A percentile compares a stretch with the other conserved stretches of the same genome.
Conservation (phyloP, 2,797 vertebrate genomes). For the Sitta carolinensis region DNA sequence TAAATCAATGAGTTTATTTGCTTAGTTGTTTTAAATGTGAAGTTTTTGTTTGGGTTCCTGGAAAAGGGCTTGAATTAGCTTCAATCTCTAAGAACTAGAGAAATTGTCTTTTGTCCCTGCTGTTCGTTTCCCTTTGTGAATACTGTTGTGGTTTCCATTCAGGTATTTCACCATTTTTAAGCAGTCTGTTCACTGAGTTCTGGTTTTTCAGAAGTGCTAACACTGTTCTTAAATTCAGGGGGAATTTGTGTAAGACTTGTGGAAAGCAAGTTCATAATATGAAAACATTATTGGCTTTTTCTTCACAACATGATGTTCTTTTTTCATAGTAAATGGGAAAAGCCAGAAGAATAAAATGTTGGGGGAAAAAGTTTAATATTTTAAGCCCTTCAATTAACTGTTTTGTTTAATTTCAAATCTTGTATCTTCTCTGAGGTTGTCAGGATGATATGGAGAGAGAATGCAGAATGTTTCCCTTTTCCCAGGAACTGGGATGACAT, state of each 20-base stretch:
- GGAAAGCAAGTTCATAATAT: not conserved
- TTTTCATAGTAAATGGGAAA: not conserved
- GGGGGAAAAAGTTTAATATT: not conserved
- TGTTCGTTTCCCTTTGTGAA: not conserved
- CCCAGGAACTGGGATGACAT: accelerated
- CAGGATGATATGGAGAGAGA: not conserved
- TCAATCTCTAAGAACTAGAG: not conserved
- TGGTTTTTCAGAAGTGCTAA: not conserved
- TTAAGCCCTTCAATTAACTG: not conserved
- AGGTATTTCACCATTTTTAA: not conserved
- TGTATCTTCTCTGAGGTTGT: not conserved
- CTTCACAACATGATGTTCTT: accelerated
- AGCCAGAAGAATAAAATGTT: not conserved
- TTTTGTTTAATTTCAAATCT: not conserved
- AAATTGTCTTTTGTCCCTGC: not conserved
- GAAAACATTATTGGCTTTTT: not conserved
- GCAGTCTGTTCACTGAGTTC: not conserved
- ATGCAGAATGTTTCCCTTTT: not conserved
- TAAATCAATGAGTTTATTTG: not conserved
- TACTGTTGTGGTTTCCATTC: not conserved
- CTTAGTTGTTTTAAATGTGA: not conserved
- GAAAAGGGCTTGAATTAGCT: not conserved
- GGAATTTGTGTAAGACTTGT: not conserved
- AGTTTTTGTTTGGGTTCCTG: not conserved
- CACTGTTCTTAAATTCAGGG: not conserved